Evolutionary conservation across 30 jellyfish, hydroid and myxozoan genomes (phyloP).

Genomic region (Cassiopea xamachana): DNA sequence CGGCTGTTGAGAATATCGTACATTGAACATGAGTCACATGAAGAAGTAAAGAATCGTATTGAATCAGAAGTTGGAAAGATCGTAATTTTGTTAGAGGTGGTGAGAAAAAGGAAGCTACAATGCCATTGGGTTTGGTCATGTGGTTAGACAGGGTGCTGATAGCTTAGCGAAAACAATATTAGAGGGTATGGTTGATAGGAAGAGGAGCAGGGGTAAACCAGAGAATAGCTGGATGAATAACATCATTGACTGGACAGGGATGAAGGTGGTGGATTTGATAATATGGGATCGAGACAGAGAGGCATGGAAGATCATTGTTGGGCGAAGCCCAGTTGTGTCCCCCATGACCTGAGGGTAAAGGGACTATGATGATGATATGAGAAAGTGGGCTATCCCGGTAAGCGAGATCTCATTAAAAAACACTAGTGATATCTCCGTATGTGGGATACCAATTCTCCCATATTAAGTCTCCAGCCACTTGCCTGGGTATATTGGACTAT

Average conservation of each 20-base stretch:
- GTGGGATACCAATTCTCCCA: too few relatives aligned
- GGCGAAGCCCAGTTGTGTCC: background rate
- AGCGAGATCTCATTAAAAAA: too few relatives aligned
- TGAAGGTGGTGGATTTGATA: background rate
- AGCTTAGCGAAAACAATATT: slow-evolving; percentile 13
- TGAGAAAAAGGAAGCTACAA: slow-evolving; percentile 21
- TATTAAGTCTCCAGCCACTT: too few relatives aligned
- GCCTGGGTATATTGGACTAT: too few relatives aligned
- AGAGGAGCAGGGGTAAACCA: slow-evolving; percentile 10
- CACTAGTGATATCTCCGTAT: too few relatives aligned
- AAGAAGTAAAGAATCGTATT: slow-evolving; percentile 1
- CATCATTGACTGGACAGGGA: slow-evolving; percentile 1
- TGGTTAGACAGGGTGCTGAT: background rate
- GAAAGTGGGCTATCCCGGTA: too few relatives aligned
- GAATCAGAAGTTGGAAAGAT: background rate
- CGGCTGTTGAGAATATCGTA: background rate
- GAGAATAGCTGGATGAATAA: slow-evolving; percentile 5
- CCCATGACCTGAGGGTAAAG: too few relatives aligned
- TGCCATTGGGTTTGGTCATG: slow-evolving; percentile 1
- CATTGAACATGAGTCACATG: background rate
- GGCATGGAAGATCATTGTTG: background rate
- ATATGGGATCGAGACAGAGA: background rate
- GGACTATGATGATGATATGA: too few relatives aligned
- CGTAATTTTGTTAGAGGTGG: background rate
- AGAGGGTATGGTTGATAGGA: slow-evolving; percentile 28